Evolutionary conservation across 2,797 vertebrate genomes (phyloP), one percentile per base, ranked within the genome.

Genomic region (Cyprinella venusta): DNA sequence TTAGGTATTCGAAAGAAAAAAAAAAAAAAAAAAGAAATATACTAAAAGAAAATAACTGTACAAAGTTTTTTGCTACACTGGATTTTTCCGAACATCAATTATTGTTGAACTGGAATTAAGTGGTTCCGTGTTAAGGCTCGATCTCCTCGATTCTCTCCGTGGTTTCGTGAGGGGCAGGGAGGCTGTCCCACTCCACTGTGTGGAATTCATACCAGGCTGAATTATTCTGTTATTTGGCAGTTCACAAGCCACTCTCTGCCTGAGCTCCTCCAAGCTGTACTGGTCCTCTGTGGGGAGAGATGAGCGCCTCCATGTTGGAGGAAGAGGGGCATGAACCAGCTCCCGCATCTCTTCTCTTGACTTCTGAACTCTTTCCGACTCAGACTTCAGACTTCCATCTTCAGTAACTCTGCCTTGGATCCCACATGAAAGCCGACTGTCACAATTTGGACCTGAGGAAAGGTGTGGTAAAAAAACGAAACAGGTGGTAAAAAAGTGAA

Each of bases 61-160:
- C 52, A 69, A 74, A 56, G 3, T 4, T 72, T 5, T 24, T 59
- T 38, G 18, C 80, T 95, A 98, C 81, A 98, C 87, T 0, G 97
- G 97, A 81, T 97, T 97, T 89, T 91, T 98, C 89, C 98, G 93
- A 56, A 99, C 96, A 0, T 98, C 97, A 0, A 98, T 99, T 67
- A 97, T 95, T 10, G 93, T 89, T 0, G 94, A 94, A 86, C 92
- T 95, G 70, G 94, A 86, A 36, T 89, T 87, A 85, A 91, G 76
- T 0, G 94, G 92, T 82, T 94, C 92, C 0, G 90, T 0, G 76
- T 89, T 96, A 1, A 95, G 93, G 89, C 96, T 97, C 88, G 93
- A 92, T 78, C 95, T 94, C 13, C 96, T 94, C 26, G 92, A 93
- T 68, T 98, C 96, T 86, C 96, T 38, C 8, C 95, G 93, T 26